Conservation (phyloP, 2,113 vertebrate species). For the Oryzias javanicus region DNA sequence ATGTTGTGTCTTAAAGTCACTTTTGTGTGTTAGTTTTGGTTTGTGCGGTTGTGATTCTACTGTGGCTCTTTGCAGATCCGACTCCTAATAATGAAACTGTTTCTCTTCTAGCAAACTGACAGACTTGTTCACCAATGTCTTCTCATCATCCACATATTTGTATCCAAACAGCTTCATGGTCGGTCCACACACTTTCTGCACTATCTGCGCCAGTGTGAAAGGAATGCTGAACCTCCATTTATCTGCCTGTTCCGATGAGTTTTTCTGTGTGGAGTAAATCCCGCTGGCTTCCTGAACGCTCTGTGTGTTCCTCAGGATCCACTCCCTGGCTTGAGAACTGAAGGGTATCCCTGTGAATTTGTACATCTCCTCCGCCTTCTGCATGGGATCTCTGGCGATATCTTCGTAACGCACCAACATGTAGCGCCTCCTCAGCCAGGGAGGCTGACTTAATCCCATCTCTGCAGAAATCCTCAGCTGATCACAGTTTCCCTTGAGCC, state of each 20-base stretch:
- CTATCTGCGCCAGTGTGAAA: conserved; percentile 90
- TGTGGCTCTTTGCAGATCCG: background rate
- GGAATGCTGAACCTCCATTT: conserved; percentile 94
- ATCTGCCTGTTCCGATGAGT: conserved; percentile 93
- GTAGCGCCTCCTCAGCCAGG: conserved; percentile 88
- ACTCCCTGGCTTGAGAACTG: conserved; percentile 85
- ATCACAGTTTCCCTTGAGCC: conserved; percentile 89
- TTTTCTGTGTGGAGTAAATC: conserved; percentile 92
- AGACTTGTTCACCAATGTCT: conserved; percentile 84
- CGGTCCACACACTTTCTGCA: conserved; percentile 86
- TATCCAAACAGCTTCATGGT: conserved; percentile 94
- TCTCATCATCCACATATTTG: conserved; percentile 80
- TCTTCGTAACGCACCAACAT: conserved; percentile 97
- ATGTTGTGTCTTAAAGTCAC: background rate
- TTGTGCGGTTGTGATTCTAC: conserved; percentile 33
- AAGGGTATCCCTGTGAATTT: conserved; percentile 87
- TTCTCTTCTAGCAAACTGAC: conserved; percentile 91
- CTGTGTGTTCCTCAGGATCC: conserved; percentile 91
- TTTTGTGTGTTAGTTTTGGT: conserved; percentile 21
- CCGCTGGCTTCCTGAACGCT: conserved; percentile 75
- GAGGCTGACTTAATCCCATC: conserved; percentile 84
- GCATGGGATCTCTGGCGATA: conserved; percentile 86
- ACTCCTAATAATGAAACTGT: conserved; percentile 41
- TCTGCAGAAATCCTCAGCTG: conserved; percentile 86
- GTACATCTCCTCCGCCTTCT: conserved; percentile 92